Base-by-base conservation (phyloP, 1,140 invertebrate species). In the Laodelphax striatellus region DNA sequence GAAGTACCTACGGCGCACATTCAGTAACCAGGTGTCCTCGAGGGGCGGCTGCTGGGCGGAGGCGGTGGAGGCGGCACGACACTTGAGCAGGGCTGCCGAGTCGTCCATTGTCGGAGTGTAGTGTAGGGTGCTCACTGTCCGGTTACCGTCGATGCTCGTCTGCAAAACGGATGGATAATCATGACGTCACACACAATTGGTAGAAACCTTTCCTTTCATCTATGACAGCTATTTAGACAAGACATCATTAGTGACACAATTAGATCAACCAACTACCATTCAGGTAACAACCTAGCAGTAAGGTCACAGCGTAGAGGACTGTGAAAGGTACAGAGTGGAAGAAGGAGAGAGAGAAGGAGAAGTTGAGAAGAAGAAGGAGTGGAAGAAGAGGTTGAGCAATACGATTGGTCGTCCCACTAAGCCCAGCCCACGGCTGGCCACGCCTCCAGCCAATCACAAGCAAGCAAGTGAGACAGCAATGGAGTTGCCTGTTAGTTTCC, bases 101-200 rank as follows among this genome's bases (percentile, higher is more conserved):
- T 94, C 90, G 66, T 90, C 88, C 43, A 90, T 82, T 16, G 79
- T 81, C 41, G 90, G 89, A 38, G 84, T 79, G 69, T 92, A 89
- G 52, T 84, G 89, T 58, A 94, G 75, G 31, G 84, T 82, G 66
- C 89, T 92, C 63, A 82, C 88, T 38, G 89, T 93, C 58, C 84
- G 79, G 72, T 94, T 93, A n/a, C 85, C 86, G 69, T 92, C 88
- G 11, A 79, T 76, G 67, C 83, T 87, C 50, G 79, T 80, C 85
- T 38, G 34, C 34, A 38, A 2, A 28, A 28, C 24, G 6, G 6
- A 28, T 6, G 6, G 6, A 28, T 6, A 28, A 28, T 28, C 24
- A 28, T 28, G 24, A 28, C 2, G 6, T 28, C 2, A 28, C 24
- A 28, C 2, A 28, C 2, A 28, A n/a, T n/a, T n/a, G n/a, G n/a